A percentile compares a stretch with the other conserved stretches of the same genome.
These are phyloP conservation scores for Mus pahari DNA, from an alignment of 2,113 vertebrate genomes.

Conservation along the genomic window DNA sequence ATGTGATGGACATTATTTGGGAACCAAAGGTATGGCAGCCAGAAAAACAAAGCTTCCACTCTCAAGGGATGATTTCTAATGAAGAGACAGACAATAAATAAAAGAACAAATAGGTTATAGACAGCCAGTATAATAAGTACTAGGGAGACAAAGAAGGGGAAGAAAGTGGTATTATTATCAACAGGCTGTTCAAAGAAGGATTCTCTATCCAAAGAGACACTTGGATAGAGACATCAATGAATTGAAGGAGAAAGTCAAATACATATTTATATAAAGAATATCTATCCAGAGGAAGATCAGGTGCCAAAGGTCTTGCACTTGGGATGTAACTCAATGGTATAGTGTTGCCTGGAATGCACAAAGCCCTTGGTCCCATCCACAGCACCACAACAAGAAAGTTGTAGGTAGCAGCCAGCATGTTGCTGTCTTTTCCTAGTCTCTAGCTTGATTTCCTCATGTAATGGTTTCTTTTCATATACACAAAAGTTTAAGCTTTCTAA, in stretches of 20 bases:
- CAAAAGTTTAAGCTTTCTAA: conserved; percentile 3
- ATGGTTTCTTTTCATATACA: conserved; percentile 29
- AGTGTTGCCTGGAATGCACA: neutral
- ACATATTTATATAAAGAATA: neutral
- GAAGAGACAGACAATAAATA: neutral
- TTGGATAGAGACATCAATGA: conserved; percentile 1
- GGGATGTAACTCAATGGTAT: neutral
- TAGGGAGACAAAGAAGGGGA: neutral
- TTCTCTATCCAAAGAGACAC: neutral
- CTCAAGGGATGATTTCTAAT: conserved; percentile 35
- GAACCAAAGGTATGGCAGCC: neutral
- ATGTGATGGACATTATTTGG: conserved; percentile 19
- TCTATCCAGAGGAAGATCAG: conserved; percentile 2
- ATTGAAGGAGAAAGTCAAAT: conserved; percentile 16
- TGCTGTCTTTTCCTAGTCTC: neutral
- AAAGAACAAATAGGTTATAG: conserved; percentile 27
- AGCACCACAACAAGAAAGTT: neutral
- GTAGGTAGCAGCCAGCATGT: neutral
- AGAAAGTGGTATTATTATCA: neutral
- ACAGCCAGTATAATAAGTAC: neutral
- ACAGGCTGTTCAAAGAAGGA: neutral
- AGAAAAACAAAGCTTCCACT: neutral
- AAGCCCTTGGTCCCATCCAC: neutral
- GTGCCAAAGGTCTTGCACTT: neutral
- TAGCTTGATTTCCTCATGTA: neutral